Evolutionary conservation across 2,113 vertebrate genomes (phyloP).

Genomic region (Cinclus cinclus): DNA sequence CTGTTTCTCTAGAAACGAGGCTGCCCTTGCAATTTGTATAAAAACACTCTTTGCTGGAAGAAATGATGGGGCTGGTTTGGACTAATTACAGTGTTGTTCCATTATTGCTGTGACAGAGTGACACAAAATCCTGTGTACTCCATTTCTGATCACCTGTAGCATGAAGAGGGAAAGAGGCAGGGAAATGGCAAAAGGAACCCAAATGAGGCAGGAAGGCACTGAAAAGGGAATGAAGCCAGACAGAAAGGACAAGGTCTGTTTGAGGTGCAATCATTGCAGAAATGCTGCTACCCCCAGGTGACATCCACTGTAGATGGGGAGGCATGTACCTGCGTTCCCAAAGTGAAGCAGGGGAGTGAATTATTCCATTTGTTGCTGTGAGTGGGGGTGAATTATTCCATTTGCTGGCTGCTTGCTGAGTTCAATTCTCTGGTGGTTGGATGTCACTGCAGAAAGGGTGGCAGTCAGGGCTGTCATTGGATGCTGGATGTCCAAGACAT

Average conservation of each 20-base stretch:
- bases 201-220: neutral
- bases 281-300: neutral
- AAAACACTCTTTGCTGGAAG: neutral
- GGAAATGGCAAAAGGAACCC: neutral
- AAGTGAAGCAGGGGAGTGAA: neutral
- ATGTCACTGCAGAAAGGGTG: neutral
- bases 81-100: neutral
- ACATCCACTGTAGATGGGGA: rapidly evolving
- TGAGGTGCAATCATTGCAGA: neutral
- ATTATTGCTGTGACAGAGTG: neutral
- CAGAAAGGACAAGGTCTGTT: neutral
- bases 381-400: neutral
- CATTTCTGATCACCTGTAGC: neutral
- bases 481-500: neutral
- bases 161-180: neutral
- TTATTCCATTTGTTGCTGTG: neutral
- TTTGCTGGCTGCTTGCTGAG: neutral
- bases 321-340: rapidly evolving
- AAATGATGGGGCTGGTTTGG: neutral
- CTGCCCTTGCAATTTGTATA: neutral
- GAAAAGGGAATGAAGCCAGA: neutral
- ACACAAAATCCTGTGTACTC: neutral
- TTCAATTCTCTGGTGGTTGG: neutral
- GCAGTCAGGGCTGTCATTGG: neutral
- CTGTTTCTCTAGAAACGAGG: neutral